Evolutionary conservation across 35 echinoderm and acorn worm genomes (phyloP).

Genomic region (Ophioderma brevispina): DNA sequence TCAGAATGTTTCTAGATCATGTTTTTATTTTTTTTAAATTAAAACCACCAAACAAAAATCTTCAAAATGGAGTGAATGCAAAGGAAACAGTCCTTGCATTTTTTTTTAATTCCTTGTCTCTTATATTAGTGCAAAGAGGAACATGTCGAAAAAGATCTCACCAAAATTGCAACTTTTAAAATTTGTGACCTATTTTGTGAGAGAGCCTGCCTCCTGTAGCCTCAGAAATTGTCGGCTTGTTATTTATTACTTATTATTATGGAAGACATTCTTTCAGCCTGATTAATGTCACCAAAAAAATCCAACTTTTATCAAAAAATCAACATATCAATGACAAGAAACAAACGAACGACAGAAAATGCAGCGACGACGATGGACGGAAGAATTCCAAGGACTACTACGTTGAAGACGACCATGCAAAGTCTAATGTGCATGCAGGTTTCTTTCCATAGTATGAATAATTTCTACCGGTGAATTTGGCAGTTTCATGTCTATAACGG

Average conservation of each 20-base stretch:
- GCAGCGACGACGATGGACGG: not conserved
- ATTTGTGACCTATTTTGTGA: too few relatives aligned
- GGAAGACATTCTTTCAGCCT: not conserved
- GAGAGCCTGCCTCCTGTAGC: not conserved
- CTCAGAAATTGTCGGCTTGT: not conserved
- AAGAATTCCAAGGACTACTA: not conserved
- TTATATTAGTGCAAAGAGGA: too few relatives aligned
- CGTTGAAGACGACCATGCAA: conserved; percentile 8
- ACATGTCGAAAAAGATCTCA: too few relatives aligned
- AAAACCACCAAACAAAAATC: too few relatives aligned
- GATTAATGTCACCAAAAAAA: conserved; percentile 11
- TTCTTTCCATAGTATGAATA: not conserved
- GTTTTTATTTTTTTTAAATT: too few relatives aligned
- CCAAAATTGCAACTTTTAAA: too few relatives aligned
- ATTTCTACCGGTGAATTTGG: not conserved
- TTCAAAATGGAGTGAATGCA: too few relatives aligned
- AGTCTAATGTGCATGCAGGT: not conserved
- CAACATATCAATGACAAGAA: not conserved
- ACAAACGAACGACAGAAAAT: not conserved
- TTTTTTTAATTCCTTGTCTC: too few relatives aligned
- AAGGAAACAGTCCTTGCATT: too few relatives aligned
- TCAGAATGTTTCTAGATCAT: too few relatives aligned
- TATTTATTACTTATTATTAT: not conserved
- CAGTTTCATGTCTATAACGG: not conserved
- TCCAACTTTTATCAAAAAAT: not conserved